A percentile compares a stretch with the other conserved stretches of the same genome.
phyloP scores from a whole-genome alignment of 2,113 vertebrate species.

The Platysteira castanea region DNA sequence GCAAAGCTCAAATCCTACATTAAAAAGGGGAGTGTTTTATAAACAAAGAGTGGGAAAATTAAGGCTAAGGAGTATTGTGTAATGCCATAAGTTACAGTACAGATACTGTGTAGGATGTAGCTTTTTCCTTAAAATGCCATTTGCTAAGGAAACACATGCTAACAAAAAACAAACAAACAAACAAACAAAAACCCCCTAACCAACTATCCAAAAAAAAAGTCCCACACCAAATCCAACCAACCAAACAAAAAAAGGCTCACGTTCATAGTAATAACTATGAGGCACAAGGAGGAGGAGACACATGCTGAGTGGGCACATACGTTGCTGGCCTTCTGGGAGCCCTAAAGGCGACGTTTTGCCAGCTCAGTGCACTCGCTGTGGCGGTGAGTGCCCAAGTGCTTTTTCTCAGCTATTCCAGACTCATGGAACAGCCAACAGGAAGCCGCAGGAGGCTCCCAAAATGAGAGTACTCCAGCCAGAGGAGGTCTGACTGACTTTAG shows the following conservation, averaged over 20 bases:
- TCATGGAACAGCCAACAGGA: neutral
- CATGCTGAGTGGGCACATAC: neutral
- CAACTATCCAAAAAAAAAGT: neutral
- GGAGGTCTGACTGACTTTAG: neutral
- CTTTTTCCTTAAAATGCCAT: neutral
- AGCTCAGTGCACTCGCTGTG: neutral
- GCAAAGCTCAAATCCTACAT: neutral
- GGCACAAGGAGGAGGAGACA: neutral
- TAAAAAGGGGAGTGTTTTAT: neutral
- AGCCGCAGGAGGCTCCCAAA: neutral
- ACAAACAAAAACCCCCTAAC: neutral
- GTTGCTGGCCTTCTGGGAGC: neutral
- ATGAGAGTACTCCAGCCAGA: neutral
- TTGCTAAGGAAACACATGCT: neutral
- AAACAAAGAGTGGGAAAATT: neutral
- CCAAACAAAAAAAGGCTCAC: neutral
- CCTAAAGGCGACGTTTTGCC: neutral
- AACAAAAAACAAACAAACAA: neutral
- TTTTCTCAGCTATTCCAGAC: neutral
- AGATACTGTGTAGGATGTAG: neutral
- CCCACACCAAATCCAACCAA: neutral
- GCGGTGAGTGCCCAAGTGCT: neutral
- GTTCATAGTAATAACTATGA: neutral
- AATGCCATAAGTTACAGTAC: neutral
- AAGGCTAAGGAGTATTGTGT: neutral